Percentiles rank a stretch among this genome's conserved stretches.
phyloP scores from a whole-genome alignment of 2,888 invertebrate species.

The Automeris io region DNA sequence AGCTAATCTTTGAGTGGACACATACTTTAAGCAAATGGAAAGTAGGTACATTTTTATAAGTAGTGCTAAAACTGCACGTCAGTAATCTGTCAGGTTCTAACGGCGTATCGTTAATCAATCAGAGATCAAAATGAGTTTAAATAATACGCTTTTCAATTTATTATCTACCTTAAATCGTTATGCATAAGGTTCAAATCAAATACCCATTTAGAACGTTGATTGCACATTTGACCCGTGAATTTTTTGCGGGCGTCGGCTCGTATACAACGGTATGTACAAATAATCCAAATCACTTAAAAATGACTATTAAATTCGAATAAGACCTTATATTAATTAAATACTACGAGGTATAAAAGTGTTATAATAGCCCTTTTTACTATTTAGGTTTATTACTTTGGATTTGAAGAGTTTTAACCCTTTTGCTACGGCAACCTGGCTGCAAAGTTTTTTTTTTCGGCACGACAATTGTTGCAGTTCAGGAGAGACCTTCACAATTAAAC shows the following conservation, averaged over 20 bases:
- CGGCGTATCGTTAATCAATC: constrained; percentile 9
- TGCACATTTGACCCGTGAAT: constrained; percentile 5
- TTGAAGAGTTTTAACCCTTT: too few species aligned
- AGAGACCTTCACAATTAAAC: too few species aligned
- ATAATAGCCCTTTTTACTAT: too few species aligned
- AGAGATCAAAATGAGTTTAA: constrained; percentile 7
- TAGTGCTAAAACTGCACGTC: constrained; percentile 9
- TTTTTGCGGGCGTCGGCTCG: constrained; percentile 4
- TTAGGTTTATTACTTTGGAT: too few species aligned
- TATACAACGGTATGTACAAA: not conserved
- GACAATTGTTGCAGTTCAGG: too few species aligned
- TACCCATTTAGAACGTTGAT: not conserved
- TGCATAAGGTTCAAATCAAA: not conserved
- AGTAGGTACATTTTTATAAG: constrained; percentile 7
- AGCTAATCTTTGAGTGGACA: constrained; percentile 1
- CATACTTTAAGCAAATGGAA: constrained; percentile 1
- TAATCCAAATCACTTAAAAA: constrained; percentile 2
- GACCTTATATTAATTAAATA: not conserved
- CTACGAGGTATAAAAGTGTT: too few species aligned
- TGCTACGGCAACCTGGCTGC: too few species aligned
- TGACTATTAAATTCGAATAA: not conserved
- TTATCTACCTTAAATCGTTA: not conserved
- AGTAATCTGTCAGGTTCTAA: constrained; percentile 7
- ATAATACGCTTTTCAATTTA: not conserved
- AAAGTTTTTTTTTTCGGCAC: too few species aligned